A percentile compares a stretch with the other conserved stretches of the same genome.
Evolutionary conservation across 1,140 invertebrate species (phyloP).

Genomic region (Apis laboriosa): DNA sequence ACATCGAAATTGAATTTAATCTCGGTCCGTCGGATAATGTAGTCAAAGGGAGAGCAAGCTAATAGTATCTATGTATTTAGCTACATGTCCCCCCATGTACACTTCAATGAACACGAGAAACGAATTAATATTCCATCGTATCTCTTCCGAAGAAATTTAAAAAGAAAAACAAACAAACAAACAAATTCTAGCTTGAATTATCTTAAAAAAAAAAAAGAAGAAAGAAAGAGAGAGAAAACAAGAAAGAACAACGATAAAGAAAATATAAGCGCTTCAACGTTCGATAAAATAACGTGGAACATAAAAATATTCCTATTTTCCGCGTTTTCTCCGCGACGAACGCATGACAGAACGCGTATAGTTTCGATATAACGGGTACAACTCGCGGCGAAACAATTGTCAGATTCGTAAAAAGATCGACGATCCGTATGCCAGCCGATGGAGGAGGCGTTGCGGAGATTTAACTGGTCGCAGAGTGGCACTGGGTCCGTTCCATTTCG

Average conservation of each 20-base stretch:
- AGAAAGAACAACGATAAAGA: too few relatives aligned
- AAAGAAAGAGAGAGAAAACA: too few relatives aligned
- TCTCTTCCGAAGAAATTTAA: too few relatives aligned
- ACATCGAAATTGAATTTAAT: not conserved
- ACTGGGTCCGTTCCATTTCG: conserved; percentile 10
- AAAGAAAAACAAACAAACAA: too few relatives aligned
- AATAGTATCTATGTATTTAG: not conserved
- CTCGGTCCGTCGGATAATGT: not conserved
- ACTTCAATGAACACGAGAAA: not conserved
- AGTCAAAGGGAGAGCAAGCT: not conserved
- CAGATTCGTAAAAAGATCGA: not conserved
- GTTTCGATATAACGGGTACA: too few relatives aligned
- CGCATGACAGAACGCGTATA: not conserved
- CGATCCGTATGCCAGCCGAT: not conserved
- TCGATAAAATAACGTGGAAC: too few relatives aligned
- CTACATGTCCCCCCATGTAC: not conserved
- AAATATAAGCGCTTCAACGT: too few relatives aligned
- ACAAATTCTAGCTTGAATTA: too few relatives aligned
- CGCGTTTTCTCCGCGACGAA: not conserved
- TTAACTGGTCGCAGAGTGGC: not conserved
- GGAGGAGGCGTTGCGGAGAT: conserved; percentile 19
- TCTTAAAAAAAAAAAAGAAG: too few relatives aligned
- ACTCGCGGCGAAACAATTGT: not conserved
- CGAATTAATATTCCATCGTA: too few relatives aligned
- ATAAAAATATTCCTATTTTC: too few relatives aligned